Base-by-base conservation (phyloP, 53 echinoderm and acorn worm genomes). In the Patiria pectinifera region DNA sequence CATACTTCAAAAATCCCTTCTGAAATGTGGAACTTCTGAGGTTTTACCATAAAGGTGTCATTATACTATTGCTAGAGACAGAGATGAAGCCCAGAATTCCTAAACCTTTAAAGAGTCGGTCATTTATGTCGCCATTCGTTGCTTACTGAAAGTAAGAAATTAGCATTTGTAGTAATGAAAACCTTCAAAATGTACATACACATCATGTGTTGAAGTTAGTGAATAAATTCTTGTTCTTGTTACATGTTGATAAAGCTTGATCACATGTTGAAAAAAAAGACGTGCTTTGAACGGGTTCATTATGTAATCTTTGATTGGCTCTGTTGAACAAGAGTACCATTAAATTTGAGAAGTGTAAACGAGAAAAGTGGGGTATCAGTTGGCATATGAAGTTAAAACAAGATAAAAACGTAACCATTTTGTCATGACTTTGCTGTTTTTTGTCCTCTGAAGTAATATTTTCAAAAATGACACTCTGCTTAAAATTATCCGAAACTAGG, bases 181-280 rank as follows among this genome's bases (percentile, higher is more conserved):
- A 74, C 74, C n/a, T 23, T 23, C 74, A 22, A 23, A 35, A 22
- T 79, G 80, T 79, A 79, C 45, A 79, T 79, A 79, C 19, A 70
- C 24, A 66, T 66, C 66, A 66, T 79, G 80, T 79, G 80, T 79
- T 46, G 47, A 79, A 79, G 80, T 79, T 79, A 46, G 10, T 15
- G 11, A 82, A 59, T 82, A 14, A 59, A 45, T 82, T 82, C 22
- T 59, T 59, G 21, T 58, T 19, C 83, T 60, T 9, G 83, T 82
- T 82, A 45, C 83, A 24, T 82, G 83, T 82, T 82, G 83, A 82
- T 11, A 82, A 21, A 60, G 58, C 48, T 82, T 14, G 16, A 58
- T 59, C 59, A 82, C 11, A n/a, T 82, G 83, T 82, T 82, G 60
- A 59, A 59, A 59, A 60, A n/a, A 59, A 8, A 22, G 21, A 4